phyloP scores from a whole-genome alignment of 1,140 invertebrate species.

The Drosophila pectinifera region DNA sequence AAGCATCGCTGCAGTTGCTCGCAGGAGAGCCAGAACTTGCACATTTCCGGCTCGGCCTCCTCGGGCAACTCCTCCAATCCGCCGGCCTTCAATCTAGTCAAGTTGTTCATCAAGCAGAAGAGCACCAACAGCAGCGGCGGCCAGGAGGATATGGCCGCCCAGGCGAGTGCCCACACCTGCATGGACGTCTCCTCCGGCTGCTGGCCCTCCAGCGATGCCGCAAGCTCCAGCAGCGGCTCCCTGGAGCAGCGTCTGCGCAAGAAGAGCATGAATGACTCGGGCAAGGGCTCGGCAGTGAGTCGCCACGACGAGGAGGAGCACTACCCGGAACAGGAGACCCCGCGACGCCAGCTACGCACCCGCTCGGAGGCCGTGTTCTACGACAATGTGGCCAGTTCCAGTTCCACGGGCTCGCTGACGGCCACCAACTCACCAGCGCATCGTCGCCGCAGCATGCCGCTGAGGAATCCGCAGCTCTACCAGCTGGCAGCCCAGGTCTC shows the following conservation, averaged over 20 bases:
- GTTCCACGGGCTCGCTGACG: slow-evolving; percentile 75
- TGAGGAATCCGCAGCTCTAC: slow-evolving; percentile 78
- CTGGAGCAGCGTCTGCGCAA: slow-evolving; percentile 82
- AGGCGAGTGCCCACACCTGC: slow-evolving; percentile 85
- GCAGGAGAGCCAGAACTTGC: slow-evolving; percentile 84
- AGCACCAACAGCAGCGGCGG: slow-evolving; percentile 87
- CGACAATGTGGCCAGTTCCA: slow-evolving; percentile 72
- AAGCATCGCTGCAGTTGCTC: slow-evolving; percentile 76
- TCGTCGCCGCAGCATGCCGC: slow-evolving; percentile 75
- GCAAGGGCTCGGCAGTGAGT: slow-evolving; percentile 86
- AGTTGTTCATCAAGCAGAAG: slow-evolving; percentile 95
- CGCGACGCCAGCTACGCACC: slow-evolving; percentile 56
- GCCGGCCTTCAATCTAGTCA: slow-evolving; percentile 91
- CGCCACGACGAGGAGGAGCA: slow-evolving; percentile 83
- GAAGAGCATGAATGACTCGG: slow-evolving; percentile 85
- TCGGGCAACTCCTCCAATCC: slow-evolving; percentile 81
- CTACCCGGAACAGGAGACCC: slow-evolving; percentile 39
- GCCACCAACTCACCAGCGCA: slow-evolving; percentile 78
- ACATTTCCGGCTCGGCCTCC: slow-evolving; percentile 78
- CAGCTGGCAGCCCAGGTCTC: slow-evolving; percentile 74
- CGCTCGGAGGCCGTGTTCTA: slow-evolving; percentile 71
- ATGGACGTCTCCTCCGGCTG: slow-evolving; percentile 88
- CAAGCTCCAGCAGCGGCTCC: slow-evolving; percentile 74
- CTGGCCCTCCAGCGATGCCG: slow-evolving; percentile 86
- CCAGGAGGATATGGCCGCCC: slow-evolving; percentile 77